Evolutionary conservation across 64 coral and sea anemone species (phyloP).

Genomic region (Stichodactyla helianthus): DNA sequence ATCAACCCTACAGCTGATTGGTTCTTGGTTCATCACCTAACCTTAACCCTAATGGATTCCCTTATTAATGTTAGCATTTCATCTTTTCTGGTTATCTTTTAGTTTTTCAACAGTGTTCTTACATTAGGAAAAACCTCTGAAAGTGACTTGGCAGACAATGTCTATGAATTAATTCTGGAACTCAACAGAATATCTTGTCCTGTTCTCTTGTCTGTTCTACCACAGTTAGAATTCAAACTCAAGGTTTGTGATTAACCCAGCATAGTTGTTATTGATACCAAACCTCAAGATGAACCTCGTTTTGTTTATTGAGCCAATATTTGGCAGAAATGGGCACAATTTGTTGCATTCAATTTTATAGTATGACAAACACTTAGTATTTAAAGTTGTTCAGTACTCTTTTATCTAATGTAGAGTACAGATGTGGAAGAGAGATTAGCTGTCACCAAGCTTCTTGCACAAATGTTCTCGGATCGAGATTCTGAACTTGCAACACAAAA

Average conservation of each 20-base stretch:
- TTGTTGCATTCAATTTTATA: too few species aligned
- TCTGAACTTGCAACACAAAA: conserved; percentile 82
- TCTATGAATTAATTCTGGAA: conserved; percentile 88
- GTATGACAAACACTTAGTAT: too few species aligned
- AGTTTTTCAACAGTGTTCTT: conserved; percentile 94
- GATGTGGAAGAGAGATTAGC: conserved; percentile 69
- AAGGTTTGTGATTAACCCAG: conserved; percentile 63
- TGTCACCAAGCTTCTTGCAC: conserved; percentile 55
- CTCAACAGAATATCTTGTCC: conserved; percentile 74
- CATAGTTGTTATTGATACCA: not conserved
- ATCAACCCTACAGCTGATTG: not conserved
- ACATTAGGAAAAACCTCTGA: conserved; percentile 65
- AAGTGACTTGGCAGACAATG: conserved; percentile 56
- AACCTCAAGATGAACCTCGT: too few species aligned
- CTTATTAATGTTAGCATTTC: too few species aligned
- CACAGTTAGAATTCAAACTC: conserved; percentile 96
- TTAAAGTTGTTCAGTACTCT: too few species aligned
- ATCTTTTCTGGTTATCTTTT: not conserved
- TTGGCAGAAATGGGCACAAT: too few species aligned
- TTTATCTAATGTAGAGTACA: conserved; percentile 43
- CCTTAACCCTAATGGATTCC: too few species aligned
- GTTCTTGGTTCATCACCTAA: too few species aligned
- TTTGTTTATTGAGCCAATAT: not conserved
- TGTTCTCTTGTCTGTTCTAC: conserved; percentile 81
- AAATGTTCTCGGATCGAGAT: conserved; percentile 86